phyloP scores from a whole-genome alignment of 2,888 invertebrate genomes.

The Arenicola marina region DNA sequence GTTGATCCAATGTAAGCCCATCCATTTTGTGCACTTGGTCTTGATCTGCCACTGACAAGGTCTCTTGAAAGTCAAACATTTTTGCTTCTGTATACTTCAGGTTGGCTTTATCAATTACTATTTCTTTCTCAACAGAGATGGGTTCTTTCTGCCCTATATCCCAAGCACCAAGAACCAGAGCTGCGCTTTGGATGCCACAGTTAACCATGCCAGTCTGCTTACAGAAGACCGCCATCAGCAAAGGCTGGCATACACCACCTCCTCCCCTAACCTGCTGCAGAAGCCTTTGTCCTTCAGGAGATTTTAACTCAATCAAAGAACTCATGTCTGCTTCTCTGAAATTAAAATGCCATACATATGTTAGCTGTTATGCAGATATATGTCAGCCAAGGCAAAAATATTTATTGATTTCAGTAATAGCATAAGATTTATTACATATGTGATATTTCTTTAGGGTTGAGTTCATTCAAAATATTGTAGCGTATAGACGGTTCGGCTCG shows the following conservation, averaged over 20 bases:
- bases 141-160: not conserved
- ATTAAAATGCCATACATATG: too few species aligned
- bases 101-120: not conserved
- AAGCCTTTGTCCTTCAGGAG: constrained; percentile 9
- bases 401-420: too few species aligned
- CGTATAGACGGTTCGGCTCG: too few species aligned
- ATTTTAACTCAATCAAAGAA: not conserved
- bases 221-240: constrained; percentile 12
- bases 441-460: too few species aligned
- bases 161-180: constrained; percentile 16
- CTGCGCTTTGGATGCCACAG: constrained; percentile 20
- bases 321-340: not conserved
- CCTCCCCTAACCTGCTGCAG: not conserved
- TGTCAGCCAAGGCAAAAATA: too few species aligned
- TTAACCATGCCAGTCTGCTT: constrained; percentile 16
- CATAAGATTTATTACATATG: too few species aligned
- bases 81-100: constrained; percentile 10
- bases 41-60: constrained; percentile 1
- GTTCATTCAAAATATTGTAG: too few species aligned
- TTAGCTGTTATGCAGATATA: too few species aligned
- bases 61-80: constrained; percentile 13
- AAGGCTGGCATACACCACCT: constrained; percentile 9
- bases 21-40: not conserved
- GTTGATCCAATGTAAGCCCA: constrained; percentile 16
- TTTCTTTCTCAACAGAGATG: not conserved